Evolutionary conservation across 2,888 invertebrate genomes (phyloP), one percentile per base, ranked within the genome.

Genomic region (Biston betularia): DNA sequence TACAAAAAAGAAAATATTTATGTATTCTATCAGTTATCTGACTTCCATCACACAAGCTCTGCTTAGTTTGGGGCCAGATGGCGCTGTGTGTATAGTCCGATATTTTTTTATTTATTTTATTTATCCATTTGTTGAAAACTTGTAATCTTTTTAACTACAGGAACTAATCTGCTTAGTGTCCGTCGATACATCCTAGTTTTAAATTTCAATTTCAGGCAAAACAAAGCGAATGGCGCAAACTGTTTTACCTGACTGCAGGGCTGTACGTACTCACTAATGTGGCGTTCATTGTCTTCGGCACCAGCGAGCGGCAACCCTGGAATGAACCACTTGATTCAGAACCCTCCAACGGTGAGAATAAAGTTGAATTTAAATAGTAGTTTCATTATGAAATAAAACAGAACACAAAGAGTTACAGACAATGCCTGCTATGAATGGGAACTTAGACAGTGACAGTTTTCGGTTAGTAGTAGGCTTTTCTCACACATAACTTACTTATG

Each of bases 231-330:
- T 97, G 97, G 94, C 95, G 55, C 56, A 91, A 93, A 42, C 95
- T 97, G 10, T 97, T 97, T 87, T 95, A 95, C 78, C 87, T 96
- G 38, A 94, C 97, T 0, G 94, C 96, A 0, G 94, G 86, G 0
- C 85, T 96, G 57, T 96, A 96, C 78, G 84, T 96, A n/a, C 75
- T 94, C 1, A 95, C 96, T 14, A 95, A 96, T 78, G 81, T 95
- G 0, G 87, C 96, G 63, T 97, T 95, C 79, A 77, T 96, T 0
- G 77, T 95, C 11, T 96, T 96, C 77, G 96, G 96, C 9, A 62
- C 54, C 14, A 54, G 62, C 24, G 49, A 44, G 42, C 24, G 34
- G 33, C 49, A 55, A 10, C n/a, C 34, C 33, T 63, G 62, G 62
- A 62, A 55, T 34, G 62, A 49, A 11, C 55, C 62, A 24, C 11